Base-by-base conservation (phyloP, 2,797 vertebrate genomes). In the Aldrovandia affinis region DNA sequence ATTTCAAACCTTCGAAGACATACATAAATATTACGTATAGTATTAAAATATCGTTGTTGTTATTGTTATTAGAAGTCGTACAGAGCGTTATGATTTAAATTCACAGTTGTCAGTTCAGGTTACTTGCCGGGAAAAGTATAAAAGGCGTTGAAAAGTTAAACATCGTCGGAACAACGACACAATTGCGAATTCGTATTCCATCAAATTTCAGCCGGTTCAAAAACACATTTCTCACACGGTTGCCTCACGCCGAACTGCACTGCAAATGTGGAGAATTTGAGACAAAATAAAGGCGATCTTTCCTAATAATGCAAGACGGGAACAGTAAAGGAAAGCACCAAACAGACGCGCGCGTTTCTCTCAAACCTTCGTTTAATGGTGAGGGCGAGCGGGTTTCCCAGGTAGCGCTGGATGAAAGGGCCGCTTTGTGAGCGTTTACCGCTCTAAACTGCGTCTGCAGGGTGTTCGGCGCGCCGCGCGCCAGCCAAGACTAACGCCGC, bases 401-500 rank as follows among this genome's bases (percentile, higher is more conserved):
- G 81, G 84, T 25, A 54, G 14, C 22, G 6, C 36, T 2, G 12
- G 68, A 78, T 52, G 70, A 65, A 44, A 77, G 36, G n/a, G 39
- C 33, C 70, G 83, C 44, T 57, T 77, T 85, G 57, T 44, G 50
- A 36, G 44, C 59, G 61, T 61, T 36, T 84, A 20, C 36, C 42
- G 8, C 0, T 79, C 39, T 44, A 50, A 85, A 33, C 54, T 2
- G 54, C 12, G 25, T 42, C 12, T 42, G 47, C 42, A 28, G 30
- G 65, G 54, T 42, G 63, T 36, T 18, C 68, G 2, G 30, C 36
- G 33, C 10, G 73, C 57, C 57, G 61, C 80, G 70, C 28, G 65
- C 55, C 20, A 73, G 52, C 55, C 22, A 78, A 82, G 81, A 39
- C 80, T 63, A 55, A 63, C 73, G 15, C 80, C 80, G 33, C 80